These are phyloP conservation scores for Serilophus lunatus DNA, from an alignment of 2,113 vertebrate genomes.

Conservation along the genomic window DNA sequence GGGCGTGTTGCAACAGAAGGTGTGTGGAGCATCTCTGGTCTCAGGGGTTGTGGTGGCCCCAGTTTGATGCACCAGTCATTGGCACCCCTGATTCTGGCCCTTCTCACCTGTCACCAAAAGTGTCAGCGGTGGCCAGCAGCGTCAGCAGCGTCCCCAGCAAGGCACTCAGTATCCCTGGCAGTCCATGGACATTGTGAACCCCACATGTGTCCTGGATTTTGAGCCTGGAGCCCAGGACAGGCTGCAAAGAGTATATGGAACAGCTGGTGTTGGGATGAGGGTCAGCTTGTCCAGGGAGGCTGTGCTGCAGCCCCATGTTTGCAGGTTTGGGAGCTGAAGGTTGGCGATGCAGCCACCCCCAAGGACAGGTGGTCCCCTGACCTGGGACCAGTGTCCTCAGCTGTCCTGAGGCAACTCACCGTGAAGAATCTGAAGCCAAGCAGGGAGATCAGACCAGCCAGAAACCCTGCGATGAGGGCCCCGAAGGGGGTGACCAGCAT, in stretches of 20 bases:
- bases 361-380: not conserved
- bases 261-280: accelerated
- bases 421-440: conserved; percentile 87
- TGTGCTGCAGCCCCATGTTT: accelerated
- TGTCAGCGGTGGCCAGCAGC: conserved; percentile 65
- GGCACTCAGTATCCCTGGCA: conserved; percentile 87
- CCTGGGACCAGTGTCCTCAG: accelerated
- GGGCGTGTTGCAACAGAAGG: not conserved
- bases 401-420: conserved; percentile 55
- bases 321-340: not conserved
- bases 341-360: not conserved
- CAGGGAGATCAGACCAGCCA: conserved; percentile 83
- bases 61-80: accelerated
- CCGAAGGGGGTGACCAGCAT: conserved; percentile 92
- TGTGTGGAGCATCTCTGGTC: not conserved
- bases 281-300: not conserved
- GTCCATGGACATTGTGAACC: conserved; percentile 88
- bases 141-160: conserved; percentile 82
- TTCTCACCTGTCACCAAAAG: conserved; percentile 82
- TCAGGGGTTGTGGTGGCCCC: not conserved
- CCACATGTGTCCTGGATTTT: conserved; percentile 89
- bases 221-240: conserved; percentile 78
- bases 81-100: accelerated
- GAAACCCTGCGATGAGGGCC: conserved; percentile 83
- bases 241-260: conserved; percentile 63